phyloP scores from a whole-genome alignment of 2,797 vertebrate species.

The Chloroceryle amazona region DNA sequence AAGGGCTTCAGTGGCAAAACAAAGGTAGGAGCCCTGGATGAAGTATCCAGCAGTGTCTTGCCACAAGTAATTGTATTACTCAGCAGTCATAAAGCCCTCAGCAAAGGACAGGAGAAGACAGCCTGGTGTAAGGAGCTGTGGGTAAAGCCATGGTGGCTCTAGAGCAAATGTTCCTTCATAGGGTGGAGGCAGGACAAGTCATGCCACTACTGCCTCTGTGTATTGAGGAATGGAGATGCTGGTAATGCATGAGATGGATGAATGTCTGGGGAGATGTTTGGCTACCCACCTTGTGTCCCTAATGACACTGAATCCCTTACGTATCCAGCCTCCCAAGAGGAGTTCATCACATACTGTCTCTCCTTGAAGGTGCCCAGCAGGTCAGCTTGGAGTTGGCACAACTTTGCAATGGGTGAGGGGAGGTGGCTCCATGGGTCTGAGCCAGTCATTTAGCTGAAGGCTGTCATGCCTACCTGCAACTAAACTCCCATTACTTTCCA shows the following conservation, averaged over 20 bases:
- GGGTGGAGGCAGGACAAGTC: neutral
- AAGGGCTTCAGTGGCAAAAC: neutral
- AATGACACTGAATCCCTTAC: neutral
- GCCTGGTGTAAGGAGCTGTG: neutral
- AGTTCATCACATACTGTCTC: neutral
- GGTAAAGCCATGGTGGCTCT: neutral
- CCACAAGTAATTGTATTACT: neutral
- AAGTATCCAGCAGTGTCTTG: accelerated
- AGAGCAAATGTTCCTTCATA: neutral
- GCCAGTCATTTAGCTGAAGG: too few relatives aligned
- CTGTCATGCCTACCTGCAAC: neutral
- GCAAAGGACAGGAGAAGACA: neutral
- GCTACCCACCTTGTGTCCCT: neutral
- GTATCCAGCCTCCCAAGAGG: neutral
- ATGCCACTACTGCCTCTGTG: accelerated
- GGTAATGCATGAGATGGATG: neutral
- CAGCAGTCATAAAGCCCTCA: neutral
- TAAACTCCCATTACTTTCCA: neutral
- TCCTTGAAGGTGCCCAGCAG: neutral
- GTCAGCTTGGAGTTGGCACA: neutral
- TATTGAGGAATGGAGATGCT: neutral
- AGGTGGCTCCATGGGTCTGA: neutral
- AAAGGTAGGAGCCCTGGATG: neutral
- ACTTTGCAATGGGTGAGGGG: accelerated
- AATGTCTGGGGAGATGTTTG: neutral